Evolutionary conservation across 2,797 vertebrate genomes (phyloP).

Genomic region (Aldrovandia affinis): DNA sequence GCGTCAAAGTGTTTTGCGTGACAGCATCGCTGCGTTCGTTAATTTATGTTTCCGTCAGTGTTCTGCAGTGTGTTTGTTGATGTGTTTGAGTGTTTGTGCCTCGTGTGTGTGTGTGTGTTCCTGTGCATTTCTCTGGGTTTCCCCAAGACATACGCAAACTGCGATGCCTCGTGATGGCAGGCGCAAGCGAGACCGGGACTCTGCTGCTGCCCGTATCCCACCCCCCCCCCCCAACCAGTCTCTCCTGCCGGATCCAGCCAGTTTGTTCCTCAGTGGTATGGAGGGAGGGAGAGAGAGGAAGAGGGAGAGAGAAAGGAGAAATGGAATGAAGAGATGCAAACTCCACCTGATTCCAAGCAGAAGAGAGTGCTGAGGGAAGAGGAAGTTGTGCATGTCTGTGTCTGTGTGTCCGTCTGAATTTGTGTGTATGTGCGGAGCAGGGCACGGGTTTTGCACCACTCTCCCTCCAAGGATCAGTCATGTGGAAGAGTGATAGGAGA

Average conservation of each 20-base stretch:
- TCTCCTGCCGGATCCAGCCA: constrained; percentile 51
- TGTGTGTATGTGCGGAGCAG: not conserved
- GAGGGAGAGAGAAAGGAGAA: not conserved
- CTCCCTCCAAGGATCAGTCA: not conserved
- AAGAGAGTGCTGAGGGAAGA: not conserved
- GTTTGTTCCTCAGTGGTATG: constrained; percentile 38
- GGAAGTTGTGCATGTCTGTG: not conserved
- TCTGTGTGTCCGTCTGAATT: not conserved
- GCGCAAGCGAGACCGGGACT: constrained; percentile 15
- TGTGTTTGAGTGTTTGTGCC: constrained; percentile 19
- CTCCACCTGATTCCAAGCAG: not conserved
- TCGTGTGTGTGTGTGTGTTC: constrained; percentile 29
- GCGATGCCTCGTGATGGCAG: not conserved
- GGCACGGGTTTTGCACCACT: not conserved
- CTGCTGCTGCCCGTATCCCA: constrained; percentile 18
- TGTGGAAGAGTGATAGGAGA: constrained; percentile 25
- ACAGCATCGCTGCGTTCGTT: not conserved
- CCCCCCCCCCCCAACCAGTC: constrained; percentile 36
- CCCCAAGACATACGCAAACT: constrained; percentile 33
- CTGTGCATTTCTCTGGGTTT: constrained; percentile 5
- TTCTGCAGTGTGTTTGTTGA: not conserved
- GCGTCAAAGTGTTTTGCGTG: not conserved
- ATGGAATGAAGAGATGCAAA: not conserved
- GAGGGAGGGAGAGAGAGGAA: constrained; percentile 28
- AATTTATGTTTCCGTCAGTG: not conserved